A percentile compares a stretch with the other conserved stretches of the same genome.
phyloP scores from a whole-genome alignment of 2,797 vertebrate genomes.

The Tragelaphus oryx region DNA sequence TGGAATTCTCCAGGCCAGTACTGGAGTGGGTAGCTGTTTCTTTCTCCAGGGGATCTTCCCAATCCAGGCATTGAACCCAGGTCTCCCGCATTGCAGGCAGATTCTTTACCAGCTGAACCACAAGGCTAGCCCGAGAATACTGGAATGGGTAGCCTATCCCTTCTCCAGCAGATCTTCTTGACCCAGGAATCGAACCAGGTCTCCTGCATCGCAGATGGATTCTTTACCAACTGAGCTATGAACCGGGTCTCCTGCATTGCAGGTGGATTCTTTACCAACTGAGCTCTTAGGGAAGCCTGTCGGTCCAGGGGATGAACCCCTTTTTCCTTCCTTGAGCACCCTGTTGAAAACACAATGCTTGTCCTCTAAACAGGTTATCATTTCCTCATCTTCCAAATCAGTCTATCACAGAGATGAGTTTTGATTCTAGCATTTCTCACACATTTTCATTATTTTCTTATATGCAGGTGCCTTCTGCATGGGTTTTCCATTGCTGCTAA shows the following conservation, averaged over 20 bases:
- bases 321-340: neutral
- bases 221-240: neutral
- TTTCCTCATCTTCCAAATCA: neutral
- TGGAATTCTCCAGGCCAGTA: neutral
- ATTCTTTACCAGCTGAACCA: neutral
- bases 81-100: neutral
- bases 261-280: neutral
- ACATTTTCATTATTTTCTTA: neutral
- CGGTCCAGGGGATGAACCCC: neutral
- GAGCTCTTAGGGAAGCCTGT: neutral
- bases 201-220: too few relatives aligned
- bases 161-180: neutral
- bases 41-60: neutral
- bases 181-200: neutral
- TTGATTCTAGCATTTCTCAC: neutral
- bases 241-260: too few relatives aligned
- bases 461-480: neutral
- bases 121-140: neutral
- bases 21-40: neutral
- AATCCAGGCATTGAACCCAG: neutral
- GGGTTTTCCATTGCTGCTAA: neutral
- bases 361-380: neutral
- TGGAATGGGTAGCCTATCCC: neutral
- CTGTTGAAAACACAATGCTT: neutral
- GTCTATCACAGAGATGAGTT: neutral